These are phyloP conservation scores for Calliopum simillimum DNA, from an alignment of 2,888 invertebrate species.

Conservation along the genomic window DNA sequence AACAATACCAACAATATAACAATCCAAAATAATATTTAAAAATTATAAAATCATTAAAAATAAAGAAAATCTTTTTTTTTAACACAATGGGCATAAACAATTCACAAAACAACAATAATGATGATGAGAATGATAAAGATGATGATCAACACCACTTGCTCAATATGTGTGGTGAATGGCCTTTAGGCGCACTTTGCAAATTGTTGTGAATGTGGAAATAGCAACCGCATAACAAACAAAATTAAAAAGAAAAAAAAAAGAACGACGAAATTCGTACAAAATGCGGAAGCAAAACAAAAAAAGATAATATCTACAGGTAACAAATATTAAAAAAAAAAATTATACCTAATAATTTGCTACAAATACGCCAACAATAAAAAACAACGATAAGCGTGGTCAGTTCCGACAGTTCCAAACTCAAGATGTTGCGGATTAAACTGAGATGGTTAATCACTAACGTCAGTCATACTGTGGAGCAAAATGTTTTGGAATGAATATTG, in stretches of 20 bases:
- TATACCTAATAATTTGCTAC: background rate
- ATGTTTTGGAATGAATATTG: no score
- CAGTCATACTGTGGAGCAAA: no score
- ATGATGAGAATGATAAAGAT: background rate
- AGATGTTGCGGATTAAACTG: background rate
- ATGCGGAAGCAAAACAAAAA: background rate
- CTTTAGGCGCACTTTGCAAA: background rate
- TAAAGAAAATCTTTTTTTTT: no score
- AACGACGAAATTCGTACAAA: background rate
- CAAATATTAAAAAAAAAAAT: background rate
- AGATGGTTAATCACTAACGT: no score
- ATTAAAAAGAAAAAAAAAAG: background rate
- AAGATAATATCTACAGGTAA: background rate
- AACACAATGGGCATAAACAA: no score
- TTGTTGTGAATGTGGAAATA: background rate
- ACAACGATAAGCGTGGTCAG: background rate
- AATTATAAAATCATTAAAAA: no score
- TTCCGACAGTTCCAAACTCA: background rate
- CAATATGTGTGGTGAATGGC: constrained; percentile 22
- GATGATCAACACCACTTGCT: background rate
- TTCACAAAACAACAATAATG: no score
- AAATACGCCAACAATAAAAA: constrained; percentile 4
- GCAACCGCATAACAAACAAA: background rate
- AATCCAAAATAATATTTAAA: no score
- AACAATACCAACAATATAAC: no score